Evolutionary conservation across 2,888 invertebrate species (phyloP), one percentile per base, ranked within the genome.

Genomic region (Anagyrus pseudococci): DNA sequence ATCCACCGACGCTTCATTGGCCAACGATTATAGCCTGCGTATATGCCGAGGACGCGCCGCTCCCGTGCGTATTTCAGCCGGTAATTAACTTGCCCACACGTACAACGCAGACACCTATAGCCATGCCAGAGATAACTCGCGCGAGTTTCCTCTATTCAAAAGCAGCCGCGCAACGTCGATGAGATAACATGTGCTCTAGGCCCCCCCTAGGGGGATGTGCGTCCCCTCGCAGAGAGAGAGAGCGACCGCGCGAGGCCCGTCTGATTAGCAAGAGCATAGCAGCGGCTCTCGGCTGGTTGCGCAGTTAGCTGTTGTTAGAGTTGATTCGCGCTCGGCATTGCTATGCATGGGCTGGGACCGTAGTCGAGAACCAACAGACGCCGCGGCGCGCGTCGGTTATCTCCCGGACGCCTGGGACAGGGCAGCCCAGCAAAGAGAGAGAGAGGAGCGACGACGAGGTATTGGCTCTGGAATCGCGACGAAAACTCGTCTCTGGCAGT

Each of bases 321-420:
- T 55, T 41, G 57, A 48, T 49, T 26, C 58, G 50, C 20, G 25
- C 56, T 56, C 46, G 52, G 74, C 69, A 79, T 80, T 80, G 77
- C 75, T 79, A 80, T 80, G 80, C 80, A 80, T 80, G 78, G 79
- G 76, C 77, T 79, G 80, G 80, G 79, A 78, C 72, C 75, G 75
- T 71, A 74, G 74, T 72, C 69, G 64, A 66, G 68, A 67, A 63
- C 59, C 61, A 63, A 37, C 22, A 7, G 23, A 17, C 4, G 3
- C 15, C 20, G 29, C 19, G 41, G 6, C 33, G 20, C 23, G 22
- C 17, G 13, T 10, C 4, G 13, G 53, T 17, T 8, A 17, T 17
- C 4, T 13, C 10, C 29, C 29, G 48, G 22, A 10, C 10, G 4
- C 29, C 10, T 4, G 29, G 29, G 10, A 29, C 29, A 10, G 29